Conservation (phyloP, 2,113 vertebrate genomes). For the Atlantisia rogersi region DNA sequence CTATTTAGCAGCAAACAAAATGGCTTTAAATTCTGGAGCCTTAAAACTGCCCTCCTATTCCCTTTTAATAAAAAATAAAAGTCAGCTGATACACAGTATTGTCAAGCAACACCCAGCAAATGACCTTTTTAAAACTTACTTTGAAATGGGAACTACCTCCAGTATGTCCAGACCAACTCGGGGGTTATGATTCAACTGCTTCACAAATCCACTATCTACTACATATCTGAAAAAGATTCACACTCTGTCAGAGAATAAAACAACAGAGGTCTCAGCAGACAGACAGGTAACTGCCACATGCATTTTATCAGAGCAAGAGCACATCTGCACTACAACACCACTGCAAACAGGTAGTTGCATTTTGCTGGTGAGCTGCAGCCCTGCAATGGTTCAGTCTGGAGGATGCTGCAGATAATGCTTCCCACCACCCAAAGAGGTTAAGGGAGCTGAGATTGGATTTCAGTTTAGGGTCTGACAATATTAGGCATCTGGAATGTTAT, state of each 20-base stretch:
- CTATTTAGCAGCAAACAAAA: not conserved
- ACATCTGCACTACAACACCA: fast-evolving
- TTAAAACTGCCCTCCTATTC: fast-evolving
- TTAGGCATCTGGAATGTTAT: not conserved
- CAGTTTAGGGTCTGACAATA: not conserved
- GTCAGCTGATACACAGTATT: not conserved
- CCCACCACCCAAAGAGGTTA: not conserved
- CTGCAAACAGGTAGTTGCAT: not conserved
- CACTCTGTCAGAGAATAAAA: not conserved
- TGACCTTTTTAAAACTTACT: constrained; percentile 79
- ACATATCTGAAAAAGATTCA: constrained; percentile 83
- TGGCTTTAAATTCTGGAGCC: not conserved
- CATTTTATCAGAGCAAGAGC: not conserved
- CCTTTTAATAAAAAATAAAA: not conserved
- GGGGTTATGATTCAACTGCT: constrained; percentile 95
- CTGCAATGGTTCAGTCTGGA: not conserved
- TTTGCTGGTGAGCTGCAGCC: not conserved
- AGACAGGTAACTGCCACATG: not conserved
- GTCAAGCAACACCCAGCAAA: not conserved
- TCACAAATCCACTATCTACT: constrained; percentile 96
- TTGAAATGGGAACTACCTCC: constrained; percentile 97
- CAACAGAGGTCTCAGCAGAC: not conserved
- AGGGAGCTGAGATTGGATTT: not conserved
- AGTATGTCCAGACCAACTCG: constrained; percentile 92
- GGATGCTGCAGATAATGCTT: not conserved